Evolutionary conservation across 2,797 vertebrate genomes (phyloP).

Genomic region (Natrix natrix): DNA sequence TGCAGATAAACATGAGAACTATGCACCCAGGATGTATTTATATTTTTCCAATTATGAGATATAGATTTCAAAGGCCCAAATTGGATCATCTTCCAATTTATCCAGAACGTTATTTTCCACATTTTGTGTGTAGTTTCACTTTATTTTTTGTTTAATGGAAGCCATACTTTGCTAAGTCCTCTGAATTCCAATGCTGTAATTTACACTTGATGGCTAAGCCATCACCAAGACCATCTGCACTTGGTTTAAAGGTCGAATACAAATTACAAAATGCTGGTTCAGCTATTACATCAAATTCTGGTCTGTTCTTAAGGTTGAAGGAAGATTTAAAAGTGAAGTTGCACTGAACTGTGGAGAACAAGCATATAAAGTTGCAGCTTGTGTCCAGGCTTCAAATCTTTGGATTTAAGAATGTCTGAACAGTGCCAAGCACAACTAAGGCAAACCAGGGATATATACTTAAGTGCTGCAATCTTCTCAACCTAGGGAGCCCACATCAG

Average conservation of each 20-base stretch:
- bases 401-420: not conserved
- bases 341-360: not conserved
- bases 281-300: not conserved
- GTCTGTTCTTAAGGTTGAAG: not conserved
- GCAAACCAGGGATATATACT: conserved; percentile 30
- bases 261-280: not conserved
- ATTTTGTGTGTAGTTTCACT: not conserved
- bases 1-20: conserved; percentile 50
- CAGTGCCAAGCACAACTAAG: not conserved
- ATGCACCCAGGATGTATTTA: conserved; percentile 43
- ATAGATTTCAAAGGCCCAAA: not conserved
- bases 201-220: not conserved
- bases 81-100: not conserved
- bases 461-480: conserved; percentile 51
- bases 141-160: not conserved
- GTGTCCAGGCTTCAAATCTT: not conserved
- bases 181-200: not conserved
- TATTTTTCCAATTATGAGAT: conserved; percentile 1
- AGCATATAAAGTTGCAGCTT: not conserved
- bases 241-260: not conserved
- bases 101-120: not conserved
- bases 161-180: not conserved
- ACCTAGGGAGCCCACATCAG: conserved; percentile 34
- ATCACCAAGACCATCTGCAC: not conserved
- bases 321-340: conserved; percentile 3